Percentiles rank a stretch among this genome's conserved stretches.
Evolutionary conservation across 2,113 vertebrate genomes (phyloP).

Genomic region (Rana temporaria): DNA sequence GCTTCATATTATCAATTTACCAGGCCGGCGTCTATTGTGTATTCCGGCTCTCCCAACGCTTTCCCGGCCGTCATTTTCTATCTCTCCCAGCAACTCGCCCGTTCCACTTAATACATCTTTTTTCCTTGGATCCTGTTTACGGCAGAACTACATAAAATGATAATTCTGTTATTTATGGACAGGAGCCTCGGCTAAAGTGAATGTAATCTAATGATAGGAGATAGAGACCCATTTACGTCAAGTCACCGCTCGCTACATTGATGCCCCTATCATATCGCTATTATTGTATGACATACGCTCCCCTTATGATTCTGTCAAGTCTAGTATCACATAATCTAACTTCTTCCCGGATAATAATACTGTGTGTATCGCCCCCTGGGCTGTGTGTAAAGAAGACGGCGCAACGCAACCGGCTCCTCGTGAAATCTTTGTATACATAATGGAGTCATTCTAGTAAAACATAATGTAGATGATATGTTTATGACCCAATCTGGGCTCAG

Average conservation of each 20-base stretch:
- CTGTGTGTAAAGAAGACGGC: too few relatives aligned
- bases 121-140: slow-evolving; percentile 28
- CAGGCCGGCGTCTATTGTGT: background rate
- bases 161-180: slow-evolving; percentile 26
- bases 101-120: slow-evolving; percentile 9
- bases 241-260: background rate
- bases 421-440: too few relatives aligned
- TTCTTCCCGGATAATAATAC: too few relatives aligned
- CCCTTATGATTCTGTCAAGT: background rate
- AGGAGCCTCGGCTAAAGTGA: background rate
- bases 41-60: slow-evolving; percentile 4
- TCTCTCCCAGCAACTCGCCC: background rate
- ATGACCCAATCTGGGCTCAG: too few relatives aligned
- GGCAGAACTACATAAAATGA: slow-evolving; percentile 9
- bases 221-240: background rate
- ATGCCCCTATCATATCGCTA: background rate
- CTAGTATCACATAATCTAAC: too few relatives aligned
- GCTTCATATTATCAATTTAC: background rate
- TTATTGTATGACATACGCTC: background rate
- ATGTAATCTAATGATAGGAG: slow-evolving; percentile 4
- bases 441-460: too few relatives aligned
- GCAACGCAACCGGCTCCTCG: too few relatives aligned
- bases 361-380: too few relatives aligned
- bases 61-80: background rate
- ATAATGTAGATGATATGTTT: too few relatives aligned